Conservation (phyloP, 2,888 invertebrate genomes). For the Leptopilina drosophilae region DNA sequence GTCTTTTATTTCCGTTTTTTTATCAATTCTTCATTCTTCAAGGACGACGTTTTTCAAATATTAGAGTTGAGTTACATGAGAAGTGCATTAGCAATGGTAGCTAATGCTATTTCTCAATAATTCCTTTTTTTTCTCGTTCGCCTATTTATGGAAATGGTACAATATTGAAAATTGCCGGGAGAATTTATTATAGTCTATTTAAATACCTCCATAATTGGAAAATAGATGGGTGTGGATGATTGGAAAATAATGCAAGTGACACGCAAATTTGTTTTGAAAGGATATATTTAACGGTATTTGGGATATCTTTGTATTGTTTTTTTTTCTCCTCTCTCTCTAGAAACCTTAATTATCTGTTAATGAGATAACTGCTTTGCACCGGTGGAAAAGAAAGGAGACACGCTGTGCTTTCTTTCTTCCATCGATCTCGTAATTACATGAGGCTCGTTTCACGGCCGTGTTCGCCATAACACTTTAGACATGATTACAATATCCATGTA, state of each 20-base stretch:
- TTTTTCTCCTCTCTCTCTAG: neutral
- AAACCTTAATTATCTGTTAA: slow-evolving; percentile 38
- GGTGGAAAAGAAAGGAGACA: slow-evolving; percentile 20
- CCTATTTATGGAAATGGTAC: slow-evolving; percentile 54
- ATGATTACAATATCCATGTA: slow-evolving; percentile 39
- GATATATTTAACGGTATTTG: slow-evolving; percentile 35
- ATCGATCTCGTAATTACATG: slow-evolving; percentile 36
- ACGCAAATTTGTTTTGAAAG: slow-evolving; percentile 14
- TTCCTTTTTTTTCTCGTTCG: slow-evolving; percentile 46
- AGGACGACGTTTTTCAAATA: slow-evolving; percentile 64
- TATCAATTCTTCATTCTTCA: neutral
- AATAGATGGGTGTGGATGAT: neutral
- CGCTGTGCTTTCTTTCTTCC: slow-evolving; percentile 34
- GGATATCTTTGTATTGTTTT: slow-evolving; percentile 8
- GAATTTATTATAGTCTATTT: too few species aligned
- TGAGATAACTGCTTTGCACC: slow-evolving; percentile 37
- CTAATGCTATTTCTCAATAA: too few species aligned
- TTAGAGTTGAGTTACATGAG: slow-evolving; percentile 68
- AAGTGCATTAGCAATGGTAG: slow-evolving; percentile 67
- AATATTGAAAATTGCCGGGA: too few species aligned
- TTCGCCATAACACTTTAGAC: slow-evolving; percentile 35
- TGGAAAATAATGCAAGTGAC: neutral
- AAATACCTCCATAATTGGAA: neutral
- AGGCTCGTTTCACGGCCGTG: slow-evolving; percentile 34
- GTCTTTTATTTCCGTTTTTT: neutral